Conservation (phyloP, 2,888 invertebrate genomes). For the Cephus spinipes region DNA sequence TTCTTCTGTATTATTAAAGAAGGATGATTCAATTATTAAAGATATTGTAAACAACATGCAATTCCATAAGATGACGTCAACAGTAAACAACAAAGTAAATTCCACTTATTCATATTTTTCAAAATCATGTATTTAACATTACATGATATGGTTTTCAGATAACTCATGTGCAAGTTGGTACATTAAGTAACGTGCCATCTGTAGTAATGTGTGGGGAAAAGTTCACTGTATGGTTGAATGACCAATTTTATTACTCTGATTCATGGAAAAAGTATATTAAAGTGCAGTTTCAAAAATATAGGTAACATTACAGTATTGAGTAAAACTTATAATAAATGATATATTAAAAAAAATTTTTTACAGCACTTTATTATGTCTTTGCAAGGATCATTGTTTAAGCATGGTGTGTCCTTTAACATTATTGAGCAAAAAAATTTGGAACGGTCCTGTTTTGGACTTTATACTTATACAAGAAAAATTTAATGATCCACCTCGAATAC, state of each 20-base stretch:
- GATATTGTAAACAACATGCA: slow-evolving; percentile 31
- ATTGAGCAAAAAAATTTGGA: slow-evolving; percentile 41
- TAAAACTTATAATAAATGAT: background rate
- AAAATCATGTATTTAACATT: slow-evolving; percentile 6
- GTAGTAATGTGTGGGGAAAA: slow-evolving; percentile 31
- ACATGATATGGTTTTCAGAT: slow-evolving; percentile 31
- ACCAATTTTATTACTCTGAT: background rate
- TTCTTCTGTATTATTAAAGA: slow-evolving; percentile 26
- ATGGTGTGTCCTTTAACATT: slow-evolving; percentile 51
- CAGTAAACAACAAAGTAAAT: slow-evolving; percentile 29
- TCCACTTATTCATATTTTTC: slow-evolving; percentile 7
- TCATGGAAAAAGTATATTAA: slow-evolving; percentile 36
- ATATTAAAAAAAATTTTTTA: background rate
- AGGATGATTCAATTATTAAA: slow-evolving; percentile 24
- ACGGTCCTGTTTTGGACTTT: slow-evolving; percentile 48
- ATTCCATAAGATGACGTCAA: slow-evolving; percentile 30
- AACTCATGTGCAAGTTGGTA: slow-evolving; percentile 25
- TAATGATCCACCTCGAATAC: slow-evolving; percentile 40
- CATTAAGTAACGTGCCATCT: slow-evolving; percentile 23
- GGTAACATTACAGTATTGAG: slow-evolving; percentile 28
- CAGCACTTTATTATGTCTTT: slow-evolving; percentile 51
- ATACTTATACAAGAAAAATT: slow-evolving; percentile 42
- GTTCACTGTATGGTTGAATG: background rate
- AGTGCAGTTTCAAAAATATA: slow-evolving; percentile 42
- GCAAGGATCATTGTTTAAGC: slow-evolving; percentile 41